phyloP scores from a whole-genome alignment of 1,140 invertebrate species.

The Drosophila melanogaster region DNA sequence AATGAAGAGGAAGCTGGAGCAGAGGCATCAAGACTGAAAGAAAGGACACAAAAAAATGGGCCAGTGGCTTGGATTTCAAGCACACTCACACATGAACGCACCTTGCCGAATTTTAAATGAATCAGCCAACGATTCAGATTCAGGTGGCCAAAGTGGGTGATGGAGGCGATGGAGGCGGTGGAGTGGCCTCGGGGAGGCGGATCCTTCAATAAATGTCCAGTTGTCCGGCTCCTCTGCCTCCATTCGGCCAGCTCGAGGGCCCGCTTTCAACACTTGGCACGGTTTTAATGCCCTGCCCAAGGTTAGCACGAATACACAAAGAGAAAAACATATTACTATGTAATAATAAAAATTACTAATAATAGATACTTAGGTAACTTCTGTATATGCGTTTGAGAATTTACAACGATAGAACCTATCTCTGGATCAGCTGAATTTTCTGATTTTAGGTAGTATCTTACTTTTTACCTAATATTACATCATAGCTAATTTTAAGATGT shows the following conservation, averaged over 20 bases:
- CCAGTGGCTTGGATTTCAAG: constrained; percentile 28
- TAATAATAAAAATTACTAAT: no score
- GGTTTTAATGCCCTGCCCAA: constrained; percentile 77
- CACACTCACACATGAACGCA: constrained; percentile 35
- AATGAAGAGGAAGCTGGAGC: constrained; percentile 21
- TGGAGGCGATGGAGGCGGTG: neutral
- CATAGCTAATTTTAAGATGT: no score
- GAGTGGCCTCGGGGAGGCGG: constrained; percentile 4
- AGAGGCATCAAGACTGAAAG: constrained; percentile 13
- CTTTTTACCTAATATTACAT: no score
- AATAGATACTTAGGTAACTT: no score
- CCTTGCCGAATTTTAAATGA: constrained; percentile 71
- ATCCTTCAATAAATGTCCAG: constrained; percentile 54
- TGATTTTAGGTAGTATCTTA: no score
- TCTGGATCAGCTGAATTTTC: no score
- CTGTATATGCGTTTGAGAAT: neutral
- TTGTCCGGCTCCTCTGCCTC: constrained; percentile 17
- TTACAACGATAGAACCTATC: neutral
- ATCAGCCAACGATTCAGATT: constrained; percentile 21
- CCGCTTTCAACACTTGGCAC: constrained; percentile 70
- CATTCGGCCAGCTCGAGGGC: constrained; percentile 32
- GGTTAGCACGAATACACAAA: constrained; percentile 56
- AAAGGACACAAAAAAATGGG: constrained; percentile 28
- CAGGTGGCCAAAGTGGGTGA: constrained; percentile 5
- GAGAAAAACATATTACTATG: constrained; percentile 36